Conservation (phyloP, 2,113 vertebrate species). For the Gracilinanus agilis region DNA sequence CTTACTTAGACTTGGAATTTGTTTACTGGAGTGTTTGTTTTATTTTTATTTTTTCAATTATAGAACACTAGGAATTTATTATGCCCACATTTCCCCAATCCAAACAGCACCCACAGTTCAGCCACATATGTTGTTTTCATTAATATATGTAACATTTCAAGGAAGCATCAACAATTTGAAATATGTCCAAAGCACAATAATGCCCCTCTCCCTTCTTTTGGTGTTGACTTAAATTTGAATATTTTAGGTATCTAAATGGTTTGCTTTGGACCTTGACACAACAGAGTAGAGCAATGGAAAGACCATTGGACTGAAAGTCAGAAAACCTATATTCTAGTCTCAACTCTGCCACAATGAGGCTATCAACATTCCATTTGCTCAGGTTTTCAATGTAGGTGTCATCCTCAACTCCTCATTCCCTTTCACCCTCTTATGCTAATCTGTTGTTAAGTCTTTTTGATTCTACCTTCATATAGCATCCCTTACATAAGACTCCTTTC, state of each 20-base stretch:
- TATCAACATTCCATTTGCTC: background rate
- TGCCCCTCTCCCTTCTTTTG: background rate
- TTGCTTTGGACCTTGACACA: no score
- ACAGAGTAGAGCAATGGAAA: background rate
- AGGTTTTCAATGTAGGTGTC: background rate
- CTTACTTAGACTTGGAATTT: background rate
- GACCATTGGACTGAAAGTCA: background rate
- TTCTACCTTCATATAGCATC: background rate
- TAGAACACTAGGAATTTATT: background rate
- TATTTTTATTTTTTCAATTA: background rate
- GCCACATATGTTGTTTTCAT: background rate
- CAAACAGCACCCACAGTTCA: background rate
- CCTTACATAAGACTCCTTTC: background rate
- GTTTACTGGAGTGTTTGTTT: background rate
- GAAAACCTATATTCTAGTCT: no score
- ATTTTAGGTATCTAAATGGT: no score
- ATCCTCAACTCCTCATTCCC: background rate
- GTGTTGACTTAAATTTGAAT: background rate
- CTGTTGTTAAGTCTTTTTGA: background rate
- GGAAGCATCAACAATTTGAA: background rate
- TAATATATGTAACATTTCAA: background rate
- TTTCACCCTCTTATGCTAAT: background rate
- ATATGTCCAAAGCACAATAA: background rate
- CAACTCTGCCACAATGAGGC: background rate
- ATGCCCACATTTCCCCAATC: background rate